phyloP scores from a whole-genome alignment of 2,797 vertebrate species.

The Danio choprae region DNA sequence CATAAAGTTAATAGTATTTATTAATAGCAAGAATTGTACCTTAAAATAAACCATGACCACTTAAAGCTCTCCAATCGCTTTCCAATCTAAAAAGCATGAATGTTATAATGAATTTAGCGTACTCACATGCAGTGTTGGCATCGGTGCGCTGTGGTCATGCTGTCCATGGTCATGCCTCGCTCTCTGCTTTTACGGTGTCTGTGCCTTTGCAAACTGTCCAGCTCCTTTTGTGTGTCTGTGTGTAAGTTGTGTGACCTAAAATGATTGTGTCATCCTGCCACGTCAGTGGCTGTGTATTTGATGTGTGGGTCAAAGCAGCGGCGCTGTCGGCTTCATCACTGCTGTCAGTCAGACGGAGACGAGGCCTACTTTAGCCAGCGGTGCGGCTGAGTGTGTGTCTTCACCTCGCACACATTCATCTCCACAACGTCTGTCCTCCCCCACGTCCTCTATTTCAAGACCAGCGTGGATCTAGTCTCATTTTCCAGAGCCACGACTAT shows the following conservation, averaged over 20 bases:
- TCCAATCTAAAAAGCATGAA: background rate
- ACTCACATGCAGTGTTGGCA: constrained; percentile 72
- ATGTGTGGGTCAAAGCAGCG: constrained; percentile 66
- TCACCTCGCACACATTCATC: constrained; percentile 66
- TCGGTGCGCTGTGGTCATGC: constrained; percentile 66
- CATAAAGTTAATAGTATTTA: too few relatives aligned
- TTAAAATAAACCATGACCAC: too few relatives aligned
- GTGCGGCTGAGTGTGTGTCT: too few relatives aligned
- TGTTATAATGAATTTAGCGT: background rate
- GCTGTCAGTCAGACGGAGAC: constrained; percentile 74
- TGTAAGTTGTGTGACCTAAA: constrained; percentile 50
- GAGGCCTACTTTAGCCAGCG: constrained; percentile 72
- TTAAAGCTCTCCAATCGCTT: too few relatives aligned
- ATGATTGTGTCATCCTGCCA: constrained; percentile 51
- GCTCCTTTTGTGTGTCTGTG: constrained; percentile 58
- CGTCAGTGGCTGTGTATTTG: constrained; percentile 52
- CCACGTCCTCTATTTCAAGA: constrained; percentile 14
- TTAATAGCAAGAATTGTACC: too few relatives aligned
- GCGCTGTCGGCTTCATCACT: constrained; percentile 70
- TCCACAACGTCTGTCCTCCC: constrained; percentile 15
- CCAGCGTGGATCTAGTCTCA: constrained; percentile 18
- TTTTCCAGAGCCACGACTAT: constrained; percentile 1
- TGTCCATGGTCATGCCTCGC: constrained; percentile 66
- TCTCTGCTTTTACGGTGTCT: constrained; percentile 58
- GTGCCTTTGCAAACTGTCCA: constrained; percentile 44